Evolutionary conservation across 2,113 vertebrate species (phyloP), one percentile per base, ranked within the genome.

Genomic region (Sardina pilchardus): DNA sequence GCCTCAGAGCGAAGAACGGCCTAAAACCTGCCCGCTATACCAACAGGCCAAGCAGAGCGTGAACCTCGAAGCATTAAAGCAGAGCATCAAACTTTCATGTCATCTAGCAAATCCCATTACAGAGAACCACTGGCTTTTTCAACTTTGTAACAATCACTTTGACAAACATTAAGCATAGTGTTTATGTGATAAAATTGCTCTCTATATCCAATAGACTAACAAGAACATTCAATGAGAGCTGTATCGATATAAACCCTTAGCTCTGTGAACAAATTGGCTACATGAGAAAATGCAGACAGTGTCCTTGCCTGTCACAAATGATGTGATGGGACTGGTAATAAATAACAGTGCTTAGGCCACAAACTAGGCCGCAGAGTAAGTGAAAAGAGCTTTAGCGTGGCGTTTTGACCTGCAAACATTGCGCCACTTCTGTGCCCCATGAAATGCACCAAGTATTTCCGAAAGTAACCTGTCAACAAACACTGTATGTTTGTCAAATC

Each of bases 401-500:
- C 63, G 83, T 85, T 87, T 85, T 84, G 82, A 80, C 36, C 71
- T 0, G 81, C 82, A 83, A 91, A 89, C 59, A 82, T 85, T 89
- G 88, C 71, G 30, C 81, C 75, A 84, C 48, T 24, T n/a, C 80
- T 16, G 84, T 63, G 42, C 43, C 71, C 67, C 30, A 5, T 50
- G 78, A 81, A 71, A 34, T 34, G 26, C 63, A 71, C 78, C 83
- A 86, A 89, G 87, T 88, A 71, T 86, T 89, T 91, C 89, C 85
- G 89, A 85, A 83, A 87, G 43, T 45, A 81, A 88, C 81, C 59
- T 83, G 43, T 67, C 67, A 90, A 83, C 63, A 82, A 83, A 81
- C 87, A 83, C 83, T 89, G 85, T 84, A 75, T 90, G 86, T 89
- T 89, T 89, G 85, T 85, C 86, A 26, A 85, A 75, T 84, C 48